Conservation (phyloP, 1,140 invertebrate species). For the Cryptotermes secundus region DNA sequence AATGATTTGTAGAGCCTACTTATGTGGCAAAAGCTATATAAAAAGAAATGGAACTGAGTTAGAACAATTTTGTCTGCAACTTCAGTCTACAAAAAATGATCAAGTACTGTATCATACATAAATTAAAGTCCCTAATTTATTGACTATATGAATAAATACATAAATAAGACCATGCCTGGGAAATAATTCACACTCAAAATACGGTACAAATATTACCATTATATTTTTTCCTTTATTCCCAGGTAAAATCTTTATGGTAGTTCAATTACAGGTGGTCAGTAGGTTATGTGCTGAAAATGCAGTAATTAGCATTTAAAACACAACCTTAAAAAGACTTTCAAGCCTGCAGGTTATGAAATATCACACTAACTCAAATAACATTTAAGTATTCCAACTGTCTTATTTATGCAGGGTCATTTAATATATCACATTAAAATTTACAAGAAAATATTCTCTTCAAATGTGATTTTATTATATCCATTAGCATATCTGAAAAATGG, state of each 20-base stretch:
- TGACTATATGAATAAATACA: constrained; percentile 25
- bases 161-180: constrained; percentile 35
- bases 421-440: neutral
- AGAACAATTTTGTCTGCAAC: constrained; percentile 7
- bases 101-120: constrained; percentile 24
- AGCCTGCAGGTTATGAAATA: neutral
- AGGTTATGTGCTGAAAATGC: constrained; percentile 37
- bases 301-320: constrained; percentile 33
- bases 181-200: constrained; percentile 31
- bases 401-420: neutral
- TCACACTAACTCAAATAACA: neutral
- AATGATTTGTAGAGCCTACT: neutral
- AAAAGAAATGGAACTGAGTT: neutral
- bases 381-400: neutral
- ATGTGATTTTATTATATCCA: neutral
- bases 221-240: constrained; percentile 31
- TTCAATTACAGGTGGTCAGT: constrained; percentile 32
- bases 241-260: constrained; percentile 34
- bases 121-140: neutral
- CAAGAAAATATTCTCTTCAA: neutral
- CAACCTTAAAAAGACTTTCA: neutral
- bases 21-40: constrained; percentile 25
- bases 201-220: constrained; percentile 35
- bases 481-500: neutral
- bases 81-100: constrained; percentile 16